phyloP scores from a whole-genome alignment of 1,140 invertebrate genomes.

The Lethocerus indicus region DNA sequence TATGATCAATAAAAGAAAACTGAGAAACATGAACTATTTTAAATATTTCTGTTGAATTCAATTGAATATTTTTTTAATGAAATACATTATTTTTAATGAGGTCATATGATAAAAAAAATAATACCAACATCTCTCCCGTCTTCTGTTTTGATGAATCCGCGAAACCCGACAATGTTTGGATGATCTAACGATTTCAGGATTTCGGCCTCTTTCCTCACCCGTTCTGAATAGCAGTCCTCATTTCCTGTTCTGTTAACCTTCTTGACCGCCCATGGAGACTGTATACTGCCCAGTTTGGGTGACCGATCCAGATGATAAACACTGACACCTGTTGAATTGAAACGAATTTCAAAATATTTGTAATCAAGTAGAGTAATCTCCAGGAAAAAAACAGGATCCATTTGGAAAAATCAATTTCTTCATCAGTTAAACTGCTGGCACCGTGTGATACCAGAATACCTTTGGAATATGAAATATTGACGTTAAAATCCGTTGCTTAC shows the following conservation, averaged over 20 bases:
- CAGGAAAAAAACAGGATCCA: slow-evolving; percentile 3
- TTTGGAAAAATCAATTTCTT: background rate
- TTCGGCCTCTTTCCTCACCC: slow-evolving; percentile 51
- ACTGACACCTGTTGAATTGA: slow-evolving; percentile 39
- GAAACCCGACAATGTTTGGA: slow-evolving; percentile 69
- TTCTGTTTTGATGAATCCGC: slow-evolving; percentile 39
- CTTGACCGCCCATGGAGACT: slow-evolving; percentile 72
- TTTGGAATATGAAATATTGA: slow-evolving; percentile 3
- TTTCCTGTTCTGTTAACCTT: slow-evolving; percentile 33
- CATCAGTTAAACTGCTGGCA: background rate
- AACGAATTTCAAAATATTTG: slow-evolving; percentile 11
- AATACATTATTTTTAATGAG: too few species aligned
- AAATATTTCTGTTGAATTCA: too few species aligned
- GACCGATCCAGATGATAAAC: slow-evolving; percentile 59
- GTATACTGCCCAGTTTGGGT: slow-evolving; percentile 33
- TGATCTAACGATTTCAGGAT: slow-evolving; percentile 51
- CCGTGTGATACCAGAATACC: background rate
- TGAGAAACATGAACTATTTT: too few species aligned
- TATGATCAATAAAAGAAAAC: too few species aligned
- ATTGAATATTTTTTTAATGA: too few species aligned
- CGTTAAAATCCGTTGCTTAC: background rate
- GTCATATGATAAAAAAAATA: background rate
- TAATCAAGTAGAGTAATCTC: slow-evolving; percentile 11
- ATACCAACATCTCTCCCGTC: slow-evolving; percentile 27
- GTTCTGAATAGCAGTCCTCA: slow-evolving; percentile 25